Percentiles rank a stretch among this genome's conserved stretches.
phyloP scores from a whole-genome alignment of 2,888 invertebrate genomes.

The Brachyptera risi region DNA sequence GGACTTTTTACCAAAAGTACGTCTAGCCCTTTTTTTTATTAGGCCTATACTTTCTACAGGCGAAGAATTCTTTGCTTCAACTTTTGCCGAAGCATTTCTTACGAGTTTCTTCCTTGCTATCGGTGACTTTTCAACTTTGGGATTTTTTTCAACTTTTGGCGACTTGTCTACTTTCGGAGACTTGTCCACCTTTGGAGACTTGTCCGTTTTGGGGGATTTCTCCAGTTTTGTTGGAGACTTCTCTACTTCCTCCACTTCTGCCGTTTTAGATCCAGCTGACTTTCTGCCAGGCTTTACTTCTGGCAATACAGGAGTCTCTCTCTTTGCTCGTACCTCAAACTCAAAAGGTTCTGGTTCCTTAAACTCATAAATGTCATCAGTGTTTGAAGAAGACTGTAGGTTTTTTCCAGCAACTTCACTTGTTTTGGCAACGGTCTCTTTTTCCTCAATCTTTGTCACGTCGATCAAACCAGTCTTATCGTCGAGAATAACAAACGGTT shows the following conservation, averaged over 20 bases:
- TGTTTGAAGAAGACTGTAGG: background rate
- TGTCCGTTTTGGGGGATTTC: too few species aligned
- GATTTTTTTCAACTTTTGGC: too few species aligned
- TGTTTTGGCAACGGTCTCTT: constrained; percentile 24
- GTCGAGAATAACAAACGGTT: constrained; percentile 24
- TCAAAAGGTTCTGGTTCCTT: constrained; percentile 88
- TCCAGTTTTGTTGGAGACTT: constrained; percentile 39
- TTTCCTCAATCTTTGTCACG: background rate
- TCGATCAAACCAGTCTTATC: constrained; percentile 22
- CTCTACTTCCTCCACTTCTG: background rate
- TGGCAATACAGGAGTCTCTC: constrained; percentile 11
- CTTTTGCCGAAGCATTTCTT: constrained; percentile 34
- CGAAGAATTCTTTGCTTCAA: constrained; percentile 30
- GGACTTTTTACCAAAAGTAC: constrained; percentile 37
- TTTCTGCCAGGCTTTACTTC: constrained; percentile 15
- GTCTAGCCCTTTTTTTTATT: constrained; percentile 39
- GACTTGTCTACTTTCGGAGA: constrained; percentile 38
- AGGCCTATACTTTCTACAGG: too few species aligned
- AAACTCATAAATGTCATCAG: constrained; percentile 76
- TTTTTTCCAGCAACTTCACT: constrained; percentile 10
- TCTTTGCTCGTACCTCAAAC: constrained; percentile 59
- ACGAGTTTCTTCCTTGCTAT: constrained; percentile 43
- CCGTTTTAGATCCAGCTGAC: background rate
- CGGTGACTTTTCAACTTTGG: constrained; percentile 42
- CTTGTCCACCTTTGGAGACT: too few species aligned